Evolutionary conservation across 2,113 vertebrate genomes (phyloP).

Genomic region (Crotalus horridus): DNA sequence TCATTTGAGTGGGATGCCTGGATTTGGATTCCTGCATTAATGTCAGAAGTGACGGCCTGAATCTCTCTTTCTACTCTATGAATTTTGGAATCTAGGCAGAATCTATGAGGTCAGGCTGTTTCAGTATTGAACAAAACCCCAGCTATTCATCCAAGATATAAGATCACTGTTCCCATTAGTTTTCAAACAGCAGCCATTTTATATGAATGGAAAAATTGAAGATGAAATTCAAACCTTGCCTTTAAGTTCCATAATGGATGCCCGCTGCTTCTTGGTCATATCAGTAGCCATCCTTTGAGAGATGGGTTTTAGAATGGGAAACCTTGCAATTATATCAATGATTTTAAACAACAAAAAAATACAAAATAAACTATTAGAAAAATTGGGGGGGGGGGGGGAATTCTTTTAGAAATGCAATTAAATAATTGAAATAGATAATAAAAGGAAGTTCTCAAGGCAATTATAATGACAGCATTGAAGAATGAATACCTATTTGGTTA

Average conservation of each 20-base stretch:
- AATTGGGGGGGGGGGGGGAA: slow-evolving; percentile 1
- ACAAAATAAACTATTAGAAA: background rate
- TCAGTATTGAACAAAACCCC: background rate
- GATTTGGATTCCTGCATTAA: background rate
- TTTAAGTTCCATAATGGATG: background rate
- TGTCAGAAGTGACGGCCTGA: background rate
- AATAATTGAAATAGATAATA: background rate
- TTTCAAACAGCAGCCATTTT: background rate
- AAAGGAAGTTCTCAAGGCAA: background rate
- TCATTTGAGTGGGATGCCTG: background rate
- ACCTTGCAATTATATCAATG: background rate
- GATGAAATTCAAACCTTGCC: background rate
- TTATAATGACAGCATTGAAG: background rate
- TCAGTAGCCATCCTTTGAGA: background rate
- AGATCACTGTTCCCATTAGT: background rate
- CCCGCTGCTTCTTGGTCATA: background rate
- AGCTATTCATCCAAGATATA: background rate
- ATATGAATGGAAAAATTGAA: background rate
- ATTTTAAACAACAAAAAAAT: background rate
- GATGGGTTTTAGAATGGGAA: background rate
- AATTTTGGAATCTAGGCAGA: background rate
- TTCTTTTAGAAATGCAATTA: slow-evolving; percentile 28
- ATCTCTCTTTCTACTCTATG: background rate
- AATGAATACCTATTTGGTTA: background rate
- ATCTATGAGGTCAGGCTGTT: background rate